These are phyloP conservation scores for Syrphus vitripennis DNA, from an alignment of 2,888 invertebrate species.

Conservation along the genomic window DNA sequence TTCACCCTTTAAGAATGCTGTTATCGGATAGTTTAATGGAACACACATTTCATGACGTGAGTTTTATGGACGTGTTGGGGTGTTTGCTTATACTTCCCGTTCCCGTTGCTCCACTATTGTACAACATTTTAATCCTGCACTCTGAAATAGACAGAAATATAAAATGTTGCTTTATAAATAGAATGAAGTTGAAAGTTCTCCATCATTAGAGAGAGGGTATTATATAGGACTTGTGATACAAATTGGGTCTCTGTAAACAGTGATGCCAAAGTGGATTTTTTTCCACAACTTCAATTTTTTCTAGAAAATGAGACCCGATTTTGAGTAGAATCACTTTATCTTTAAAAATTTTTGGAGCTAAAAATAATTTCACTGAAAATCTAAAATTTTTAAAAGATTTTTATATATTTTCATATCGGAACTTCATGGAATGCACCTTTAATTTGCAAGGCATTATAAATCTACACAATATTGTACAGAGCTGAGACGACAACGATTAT, in stretches of 20 bases:
- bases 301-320: too few relatives aligned
- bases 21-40: conserved; percentile 60
- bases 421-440: too few relatives aligned
- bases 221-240: not conserved
- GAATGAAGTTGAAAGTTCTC: not conserved
- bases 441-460: too few relatives aligned
- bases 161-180: not conserved
- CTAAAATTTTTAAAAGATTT: too few relatives aligned
- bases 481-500: too few relatives aligned
- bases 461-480: too few relatives aligned
- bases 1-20: conserved; percentile 46
- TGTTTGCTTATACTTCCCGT: not conserved
- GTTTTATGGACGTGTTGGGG: conserved; percentile 43
- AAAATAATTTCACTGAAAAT: too few relatives aligned
- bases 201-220: not conserved
- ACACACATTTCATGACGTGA: conserved; percentile 26
- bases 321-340: too few relatives aligned
- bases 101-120: not conserved
- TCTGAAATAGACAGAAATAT: not conserved
- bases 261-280: not conserved
- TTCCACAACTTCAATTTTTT: too few relatives aligned
- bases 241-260: not conserved
- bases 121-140: not conserved
- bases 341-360: too few relatives aligned
- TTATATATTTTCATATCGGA: too few relatives aligned